phyloP scores from a whole-genome alignment of 2,888 invertebrate species.

The Tachina lurida region DNA sequence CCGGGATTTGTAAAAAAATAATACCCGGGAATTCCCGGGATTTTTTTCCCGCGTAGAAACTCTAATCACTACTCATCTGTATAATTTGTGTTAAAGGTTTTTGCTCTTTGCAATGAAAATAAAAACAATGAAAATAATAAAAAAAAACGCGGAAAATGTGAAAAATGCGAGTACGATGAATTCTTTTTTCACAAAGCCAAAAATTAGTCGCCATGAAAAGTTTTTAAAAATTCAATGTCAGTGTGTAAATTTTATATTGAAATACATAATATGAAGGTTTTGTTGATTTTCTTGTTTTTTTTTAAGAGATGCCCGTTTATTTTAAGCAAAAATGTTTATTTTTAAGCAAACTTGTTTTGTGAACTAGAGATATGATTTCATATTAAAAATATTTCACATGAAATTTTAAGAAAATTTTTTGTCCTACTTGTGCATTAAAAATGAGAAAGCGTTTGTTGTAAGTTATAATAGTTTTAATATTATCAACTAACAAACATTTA shows the following conservation, averaged over 20 bases:
- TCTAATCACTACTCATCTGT: neutral
- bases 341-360: neutral
- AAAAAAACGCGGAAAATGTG: slow-evolving; percentile 2
- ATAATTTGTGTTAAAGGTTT: slow-evolving; percentile 21
- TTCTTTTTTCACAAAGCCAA: slow-evolving; percentile 6
- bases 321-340: slow-evolving; percentile 21
- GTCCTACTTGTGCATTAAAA: slow-evolving; percentile 32
- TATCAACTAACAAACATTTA: neutral
- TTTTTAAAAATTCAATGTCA: slow-evolving; percentile 63
- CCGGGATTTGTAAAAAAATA: no score
- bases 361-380: slow-evolving; percentile 6
- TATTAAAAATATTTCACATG: slow-evolving; percentile 9
- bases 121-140: neutral
- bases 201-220: slow-evolving; percentile 16
- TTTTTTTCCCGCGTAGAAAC: no score
- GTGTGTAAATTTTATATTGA: slow-evolving; percentile 31
- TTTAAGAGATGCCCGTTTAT: neutral
- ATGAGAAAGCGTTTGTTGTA: slow-evolving; percentile 72
- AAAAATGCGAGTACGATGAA: slow-evolving; percentile 14
- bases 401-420: neutral
- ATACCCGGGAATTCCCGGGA: no score
- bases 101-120: slow-evolving; percentile 14
- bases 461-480: slow-evolving; percentile 39
- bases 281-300: neutral
- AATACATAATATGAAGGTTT: slow-evolving; percentile 52